Percentiles rank a stretch among this genome's conserved stretches.
These are phyloP conservation scores for Aleiodes testaceus DNA, from an alignment of 2,888 invertebrate genomes.

Conservation along the genomic window DNA sequence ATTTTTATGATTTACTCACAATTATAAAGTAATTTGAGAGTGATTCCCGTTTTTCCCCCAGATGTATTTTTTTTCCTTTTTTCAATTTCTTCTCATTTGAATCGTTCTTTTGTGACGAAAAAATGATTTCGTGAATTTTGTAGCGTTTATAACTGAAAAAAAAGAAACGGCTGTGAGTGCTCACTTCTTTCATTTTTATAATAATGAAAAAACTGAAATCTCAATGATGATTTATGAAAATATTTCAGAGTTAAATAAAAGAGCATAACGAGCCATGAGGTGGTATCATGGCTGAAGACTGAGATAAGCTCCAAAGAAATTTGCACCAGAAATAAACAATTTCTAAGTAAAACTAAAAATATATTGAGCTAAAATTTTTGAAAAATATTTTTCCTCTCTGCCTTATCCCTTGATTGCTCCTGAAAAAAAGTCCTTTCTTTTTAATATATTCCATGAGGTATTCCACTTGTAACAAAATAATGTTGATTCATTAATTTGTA, in stretches of 20 bases:
- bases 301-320: conserved; percentile 41
- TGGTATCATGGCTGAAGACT: conserved; percentile 45
- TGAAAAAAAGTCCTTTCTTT: conserved; percentile 20
- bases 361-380: neutral
- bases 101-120: neutral
- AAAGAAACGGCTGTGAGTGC: conserved; percentile 16
- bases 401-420: conserved; percentile 1
- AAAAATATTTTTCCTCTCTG: neutral
- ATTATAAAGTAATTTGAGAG: conserved; percentile 7
- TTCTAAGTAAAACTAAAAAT: neutral
- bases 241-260: conserved; percentile 35
- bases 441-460: too few relatives aligned
- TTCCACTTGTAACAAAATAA: neutral
- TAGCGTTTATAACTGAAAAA: conserved; percentile 15
- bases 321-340: conserved; percentile 43
- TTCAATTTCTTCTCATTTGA: neutral
- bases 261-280: conserved; percentile 31
- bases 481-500: neutral
- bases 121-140: conserved; percentile 10
- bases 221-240: conserved; percentile 44
- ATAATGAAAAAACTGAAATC: conserved; percentile 9
- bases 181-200: conserved; percentile 16
- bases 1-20: conserved; percentile 9
- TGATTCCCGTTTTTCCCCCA: neutral
- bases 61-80: neutral